Evolutionary conservation across 2,888 invertebrate genomes (phyloP).

Genomic region (Phymatocera aterrima): DNA sequence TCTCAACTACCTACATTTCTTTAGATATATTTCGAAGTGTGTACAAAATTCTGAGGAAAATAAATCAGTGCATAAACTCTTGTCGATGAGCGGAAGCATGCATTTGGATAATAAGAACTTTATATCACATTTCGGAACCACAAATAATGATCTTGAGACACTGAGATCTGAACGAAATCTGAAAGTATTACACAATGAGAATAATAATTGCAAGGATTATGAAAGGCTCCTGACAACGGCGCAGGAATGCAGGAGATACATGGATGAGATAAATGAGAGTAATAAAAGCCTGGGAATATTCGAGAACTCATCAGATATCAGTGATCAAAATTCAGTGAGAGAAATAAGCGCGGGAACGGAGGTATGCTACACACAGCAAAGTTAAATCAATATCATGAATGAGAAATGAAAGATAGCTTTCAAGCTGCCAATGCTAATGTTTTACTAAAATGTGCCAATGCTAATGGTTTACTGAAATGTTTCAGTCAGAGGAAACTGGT

Average conservation of each 20-base stretch:
- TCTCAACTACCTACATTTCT: background rate
- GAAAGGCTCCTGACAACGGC: conserved; percentile 50
- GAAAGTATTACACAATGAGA: background rate
- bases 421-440: no score
- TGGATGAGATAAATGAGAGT: conserved; percentile 51
- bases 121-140: background rate
- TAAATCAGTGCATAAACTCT: background rate
- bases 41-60: background rate
- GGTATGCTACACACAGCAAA: background rate
- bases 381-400: no score
- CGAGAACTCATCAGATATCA: conserved; percentile 50
- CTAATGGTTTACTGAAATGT: background rate
- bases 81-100: background rate
- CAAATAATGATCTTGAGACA: background rate
- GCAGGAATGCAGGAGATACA: conserved; percentile 54
- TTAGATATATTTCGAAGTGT: conserved; percentile 24
- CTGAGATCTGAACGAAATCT: background rate
- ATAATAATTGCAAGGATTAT: conserved; percentile 26
- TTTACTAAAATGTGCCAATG: background rate
- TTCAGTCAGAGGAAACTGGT: conserved; percentile 12
- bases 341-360: background rate
- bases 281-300: conserved; percentile 51
- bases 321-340: conserved; percentile 1
- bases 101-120: background rate
- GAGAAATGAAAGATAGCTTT: no score